phyloP scores from a whole-genome alignment of 2,888 invertebrate species.

The Galerucella pusilla region DNA sequence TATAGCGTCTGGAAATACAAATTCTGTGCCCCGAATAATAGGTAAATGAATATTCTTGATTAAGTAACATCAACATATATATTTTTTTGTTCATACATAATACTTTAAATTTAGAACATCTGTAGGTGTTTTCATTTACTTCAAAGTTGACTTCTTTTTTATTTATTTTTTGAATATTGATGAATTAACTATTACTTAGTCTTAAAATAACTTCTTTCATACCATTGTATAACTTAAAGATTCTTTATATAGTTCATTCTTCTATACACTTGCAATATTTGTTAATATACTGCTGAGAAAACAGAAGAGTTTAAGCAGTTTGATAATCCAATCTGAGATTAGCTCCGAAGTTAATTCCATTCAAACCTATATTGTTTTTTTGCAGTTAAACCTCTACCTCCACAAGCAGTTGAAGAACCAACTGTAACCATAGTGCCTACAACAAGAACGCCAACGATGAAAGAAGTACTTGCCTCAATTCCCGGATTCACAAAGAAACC shows the following conservation, averaged over 20 bases:
- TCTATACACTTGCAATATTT: too few species aligned
- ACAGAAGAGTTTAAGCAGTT: too few species aligned
- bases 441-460: slow-evolving; percentile 76
- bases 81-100: not conserved
- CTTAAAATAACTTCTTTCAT: too few species aligned
- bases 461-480: slow-evolving; percentile 85
- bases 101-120: slow-evolving; percentile 1
- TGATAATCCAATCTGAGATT: too few species aligned
- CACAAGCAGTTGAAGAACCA: slow-evolving; percentile 66
- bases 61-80: not conserved
- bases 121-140: not conserved
- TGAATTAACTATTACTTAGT: too few species aligned
- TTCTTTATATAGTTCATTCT: too few species aligned
- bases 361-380: not conserved
- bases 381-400: slow-evolving; percentile 79
- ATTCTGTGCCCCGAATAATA: slow-evolving; percentile 81
- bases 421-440: slow-evolving; percentile 59
- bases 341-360: not conserved
- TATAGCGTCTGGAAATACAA: slow-evolving; percentile 72
- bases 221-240: too few species aligned
- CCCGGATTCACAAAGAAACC: slow-evolving; percentile 89
- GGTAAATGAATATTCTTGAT: slow-evolving; percentile 10
- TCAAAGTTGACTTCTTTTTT: too few species aligned
- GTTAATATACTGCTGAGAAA: too few species aligned
- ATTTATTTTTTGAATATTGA: too few species aligned